Evolutionary conservation across 2,113 vertebrate species (phyloP).

Genomic region (Semnornis frantzii): DNA sequence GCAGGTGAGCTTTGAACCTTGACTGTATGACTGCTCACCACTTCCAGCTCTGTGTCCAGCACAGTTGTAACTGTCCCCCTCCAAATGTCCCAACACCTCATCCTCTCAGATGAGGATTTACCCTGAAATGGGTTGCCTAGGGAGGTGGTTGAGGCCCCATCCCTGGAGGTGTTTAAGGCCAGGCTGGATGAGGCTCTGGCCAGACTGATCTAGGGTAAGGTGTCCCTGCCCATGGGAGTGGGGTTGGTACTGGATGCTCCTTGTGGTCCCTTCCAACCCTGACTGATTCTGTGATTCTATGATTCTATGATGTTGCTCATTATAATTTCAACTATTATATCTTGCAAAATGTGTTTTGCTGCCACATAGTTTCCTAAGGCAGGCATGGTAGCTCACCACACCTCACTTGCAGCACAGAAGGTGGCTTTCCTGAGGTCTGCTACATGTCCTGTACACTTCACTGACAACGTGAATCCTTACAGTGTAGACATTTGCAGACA

Average conservation of each 20-base stretch:
- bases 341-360: not conserved
- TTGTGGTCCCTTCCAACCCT: too few species aligned
- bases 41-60: not conserved
- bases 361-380: not conserved
- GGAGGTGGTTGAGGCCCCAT: too few species aligned
- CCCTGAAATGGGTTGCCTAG: too few species aligned
- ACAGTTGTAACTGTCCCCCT: not conserved
- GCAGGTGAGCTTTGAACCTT: not conserved
- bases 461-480: not conserved
- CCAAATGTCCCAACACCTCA: accelerated
- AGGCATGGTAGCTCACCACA: too few species aligned
- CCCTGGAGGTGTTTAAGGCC: too few species aligned
- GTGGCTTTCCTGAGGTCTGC: not conserved
- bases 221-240: too few species aligned
- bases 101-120: not conserved
- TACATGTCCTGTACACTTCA: not conserved
- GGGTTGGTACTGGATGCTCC: too few species aligned
- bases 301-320: not conserved
- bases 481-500: not conserved
- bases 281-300: too few species aligned
- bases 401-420: accelerated
- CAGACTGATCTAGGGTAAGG: too few species aligned
- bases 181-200: too few species aligned
- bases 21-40: not conserved
- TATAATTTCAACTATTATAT: not conserved